These are phyloP conservation scores for Recurvirostra avosetta DNA, from an alignment of 2,113 vertebrate species.

Conservation along the genomic window DNA sequence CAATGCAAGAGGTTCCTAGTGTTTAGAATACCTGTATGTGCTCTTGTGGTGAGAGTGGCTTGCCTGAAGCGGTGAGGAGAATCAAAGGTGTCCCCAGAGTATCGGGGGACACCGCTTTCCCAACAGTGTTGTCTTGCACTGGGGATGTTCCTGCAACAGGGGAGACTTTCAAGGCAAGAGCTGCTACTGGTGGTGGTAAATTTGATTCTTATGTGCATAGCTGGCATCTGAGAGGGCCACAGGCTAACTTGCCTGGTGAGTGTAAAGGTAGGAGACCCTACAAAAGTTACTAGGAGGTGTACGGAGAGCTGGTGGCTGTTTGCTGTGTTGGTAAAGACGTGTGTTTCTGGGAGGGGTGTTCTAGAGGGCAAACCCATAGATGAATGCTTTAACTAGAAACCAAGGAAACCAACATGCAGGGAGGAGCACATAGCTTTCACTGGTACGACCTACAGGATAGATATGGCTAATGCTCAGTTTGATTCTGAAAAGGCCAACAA, in stretches of 20 bases:
- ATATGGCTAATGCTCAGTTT: too few relatives aligned
- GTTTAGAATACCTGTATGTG: background rate
- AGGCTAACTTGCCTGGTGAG: background rate
- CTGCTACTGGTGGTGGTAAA: background rate
- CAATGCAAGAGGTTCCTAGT: background rate
- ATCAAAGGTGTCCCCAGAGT: background rate
- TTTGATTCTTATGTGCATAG: background rate
- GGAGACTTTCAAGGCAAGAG: background rate
- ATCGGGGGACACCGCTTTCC: background rate
- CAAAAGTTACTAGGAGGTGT: background rate
- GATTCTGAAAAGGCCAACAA: background rate
- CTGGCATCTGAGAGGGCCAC: background rate
- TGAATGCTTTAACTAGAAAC: background rate
- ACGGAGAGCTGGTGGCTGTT: background rate
- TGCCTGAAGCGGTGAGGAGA: background rate
- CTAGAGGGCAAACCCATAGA: background rate
- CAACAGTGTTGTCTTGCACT: background rate
- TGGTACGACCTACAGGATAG: background rate
- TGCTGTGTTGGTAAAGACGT: background rate
- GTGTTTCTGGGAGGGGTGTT: background rate
- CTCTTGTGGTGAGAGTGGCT: background rate
- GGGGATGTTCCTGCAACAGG: background rate
- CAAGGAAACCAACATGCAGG: fast-evolving
- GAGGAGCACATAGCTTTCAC: background rate
- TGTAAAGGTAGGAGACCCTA: background rate